Evolutionary conservation across 2,888 invertebrate genomes (phyloP), one percentile per base, ranked within the genome.

Genomic region (Synergus japonicus): DNA sequence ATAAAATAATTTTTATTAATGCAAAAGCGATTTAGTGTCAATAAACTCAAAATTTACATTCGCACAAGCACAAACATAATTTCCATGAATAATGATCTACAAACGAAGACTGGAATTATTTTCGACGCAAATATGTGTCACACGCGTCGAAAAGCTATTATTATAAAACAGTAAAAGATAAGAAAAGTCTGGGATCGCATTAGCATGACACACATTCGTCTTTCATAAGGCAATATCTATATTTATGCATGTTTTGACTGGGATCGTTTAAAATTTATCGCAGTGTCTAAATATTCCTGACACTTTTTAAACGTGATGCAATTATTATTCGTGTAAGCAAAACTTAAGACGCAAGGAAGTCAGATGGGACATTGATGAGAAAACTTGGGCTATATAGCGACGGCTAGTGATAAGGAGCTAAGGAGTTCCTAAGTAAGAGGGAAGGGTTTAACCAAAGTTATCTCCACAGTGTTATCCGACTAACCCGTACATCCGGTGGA

Each of bases 311-410:
- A 54, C n/a, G 8, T 54, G n/a, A 54, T n/a, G n/a, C 54, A 54
- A 54, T 54, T 37, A 5, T 37, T 37, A 9, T 54, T n/a, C 54
- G n/a, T 54, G n/a, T 43, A 66, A 18, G 8, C 18, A 69, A 46
- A 69, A 29, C 44, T 43, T n/a, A 12, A 67, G 67, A 44, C n/a
- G 43, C n/a, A 41, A 12, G 66, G 66, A 66, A 41, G 44, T 66
- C 86, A 87, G 88, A 89, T 89, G 88, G 87, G 87, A 89, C 90
- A 89, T 90, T 90, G 90, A 90, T 90, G 90, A 90, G 90, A 87
- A 88, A 90, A 90, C 87, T 90, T 90, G 69, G 49, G 18, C 46
- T 49, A 29, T 49, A 29, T 7, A 46, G 22, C 67, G 29, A 46
- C 69, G 69, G 15, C 69, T 46, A 49, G 69, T 69, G 69, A 69